Evolutionary conservation across 2,797 vertebrate genomes (phyloP).

Genomic region (Sarcoramphus papa): DNA sequence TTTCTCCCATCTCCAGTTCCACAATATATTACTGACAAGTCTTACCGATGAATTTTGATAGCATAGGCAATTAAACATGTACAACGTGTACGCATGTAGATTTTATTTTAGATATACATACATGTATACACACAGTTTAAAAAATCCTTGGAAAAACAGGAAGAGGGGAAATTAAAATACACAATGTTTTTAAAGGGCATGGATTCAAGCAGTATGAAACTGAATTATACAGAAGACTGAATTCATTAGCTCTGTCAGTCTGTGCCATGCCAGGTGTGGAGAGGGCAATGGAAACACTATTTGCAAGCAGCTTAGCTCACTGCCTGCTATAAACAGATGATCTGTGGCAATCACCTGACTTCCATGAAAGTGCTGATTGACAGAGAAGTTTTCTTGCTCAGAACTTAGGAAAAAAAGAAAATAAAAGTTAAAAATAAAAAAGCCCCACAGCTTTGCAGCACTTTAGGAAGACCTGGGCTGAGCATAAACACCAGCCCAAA

Average conservation of each 20-base stretch:
- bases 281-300: not conserved
- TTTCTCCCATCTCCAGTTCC: not conserved
- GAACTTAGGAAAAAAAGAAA: not conserved
- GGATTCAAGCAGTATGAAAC: not conserved
- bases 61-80: not conserved
- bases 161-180: not conserved
- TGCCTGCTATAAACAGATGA: not conserved
- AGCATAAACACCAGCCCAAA: not conserved
- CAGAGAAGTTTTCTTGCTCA: not conserved
- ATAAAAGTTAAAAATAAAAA: not conserved
- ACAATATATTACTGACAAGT: not conserved
- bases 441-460: not conserved
- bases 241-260: not conserved
- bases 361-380: not conserved
- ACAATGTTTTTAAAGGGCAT: not conserved
- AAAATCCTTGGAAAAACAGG: not conserved
- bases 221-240: not conserved
- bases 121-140: not conserved
- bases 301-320: not conserved
- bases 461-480: not conserved
- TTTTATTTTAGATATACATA: not conserved
- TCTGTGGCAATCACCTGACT: not conserved
- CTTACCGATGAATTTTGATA: not conserved
- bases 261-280: not conserved
- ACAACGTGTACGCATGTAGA: not conserved